These are phyloP conservation scores for Trissonchulus sp. DNA, from an alignment of 2,888 invertebrate genomes.

Conservation along the genomic window DNA sequence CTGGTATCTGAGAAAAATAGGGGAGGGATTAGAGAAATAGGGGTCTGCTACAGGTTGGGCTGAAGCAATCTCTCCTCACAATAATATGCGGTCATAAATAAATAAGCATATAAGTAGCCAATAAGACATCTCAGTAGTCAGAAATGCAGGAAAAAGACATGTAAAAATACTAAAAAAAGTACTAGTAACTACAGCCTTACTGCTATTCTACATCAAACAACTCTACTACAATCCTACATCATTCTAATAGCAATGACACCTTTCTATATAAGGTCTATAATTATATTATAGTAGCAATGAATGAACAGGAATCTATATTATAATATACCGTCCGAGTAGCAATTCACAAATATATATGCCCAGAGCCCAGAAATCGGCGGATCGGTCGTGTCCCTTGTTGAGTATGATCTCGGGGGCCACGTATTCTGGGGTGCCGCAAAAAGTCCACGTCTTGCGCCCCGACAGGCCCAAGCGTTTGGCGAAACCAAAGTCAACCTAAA, in stretches of 20 bases:
- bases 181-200: too few species aligned
- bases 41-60: too few species aligned
- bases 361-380: slow-evolving; percentile 89
- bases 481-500: slow-evolving; percentile 74
- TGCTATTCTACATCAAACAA: too few species aligned
- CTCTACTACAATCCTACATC: not conserved
- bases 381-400: slow-evolving; percentile 72
- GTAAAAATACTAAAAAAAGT: too few species aligned
- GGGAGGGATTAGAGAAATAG: too few species aligned
- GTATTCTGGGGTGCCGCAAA: slow-evolving; percentile 74
- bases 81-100: too few species aligned
- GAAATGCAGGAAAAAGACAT: not conserved
- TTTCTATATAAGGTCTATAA: not conserved
- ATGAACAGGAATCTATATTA: not conserved
- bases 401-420: slow-evolving; percentile 70
- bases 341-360: slow-evolving; percentile 82
- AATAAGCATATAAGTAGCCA: too few species aligned
- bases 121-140: too few species aligned
- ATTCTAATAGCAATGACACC: not conserved
- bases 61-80: too few species aligned
- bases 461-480: slow-evolving; percentile 70
- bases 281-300: too few species aligned
- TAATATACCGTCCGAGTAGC: slow-evolving; percentile 67
- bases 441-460: slow-evolving; percentile 82
- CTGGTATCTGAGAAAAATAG: too few species aligned